Base-by-base conservation (phyloP, 2,797 vertebrate species). In the Arrhamphus sclerolepis region DNA sequence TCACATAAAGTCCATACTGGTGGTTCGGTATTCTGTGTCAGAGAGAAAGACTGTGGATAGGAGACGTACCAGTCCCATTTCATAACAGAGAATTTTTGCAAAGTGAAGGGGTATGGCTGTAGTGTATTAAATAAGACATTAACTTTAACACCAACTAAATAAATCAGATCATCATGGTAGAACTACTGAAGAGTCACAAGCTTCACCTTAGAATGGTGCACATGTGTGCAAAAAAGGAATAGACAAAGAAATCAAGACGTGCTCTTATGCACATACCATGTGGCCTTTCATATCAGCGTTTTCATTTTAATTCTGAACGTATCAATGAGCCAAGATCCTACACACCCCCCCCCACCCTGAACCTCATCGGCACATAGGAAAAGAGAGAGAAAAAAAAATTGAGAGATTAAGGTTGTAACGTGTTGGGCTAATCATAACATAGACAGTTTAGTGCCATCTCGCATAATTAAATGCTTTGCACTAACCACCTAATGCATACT, bases 391-490 rank as follows among this genome's bases (percentile, higher is more conserved):
- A 11, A 13, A 53, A 51, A 60, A 62, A 70, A 77, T 57, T 42
- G 70, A 82, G 82, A 87, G 80, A 86, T 88, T 85, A 88, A 68
- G 80, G 83, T 82, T 89, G 86, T 84, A 88, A 87, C 84, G 74
- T 87, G 88, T 89, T 87, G 83, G 85, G 89, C 88, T 92, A 92
- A 92, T 92, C 90, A 89, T 89, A 92, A 93, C 87, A 89, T 82
- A 89, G 87, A 89, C 89, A 87, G 89, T 90, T 91, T 90, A 91
- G 90, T 86, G 86, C 87, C 87, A 92, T 90, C 83, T 90, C 67
- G 82, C 90, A 90, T 92, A 93, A 94, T 92, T 90, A 93, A 93
- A 90, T 85, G 89, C 88, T 91, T 87, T 85, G 86, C 89, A 80
- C 86, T 87, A 87, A 89, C 86, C 85, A 90, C 78, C 84, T 90